A percentile compares a stretch with the other conserved stretches of the same genome.
Conservation (phyloP, 2,113 vertebrate species). For the Corythoichthys haematopterus region DNA sequence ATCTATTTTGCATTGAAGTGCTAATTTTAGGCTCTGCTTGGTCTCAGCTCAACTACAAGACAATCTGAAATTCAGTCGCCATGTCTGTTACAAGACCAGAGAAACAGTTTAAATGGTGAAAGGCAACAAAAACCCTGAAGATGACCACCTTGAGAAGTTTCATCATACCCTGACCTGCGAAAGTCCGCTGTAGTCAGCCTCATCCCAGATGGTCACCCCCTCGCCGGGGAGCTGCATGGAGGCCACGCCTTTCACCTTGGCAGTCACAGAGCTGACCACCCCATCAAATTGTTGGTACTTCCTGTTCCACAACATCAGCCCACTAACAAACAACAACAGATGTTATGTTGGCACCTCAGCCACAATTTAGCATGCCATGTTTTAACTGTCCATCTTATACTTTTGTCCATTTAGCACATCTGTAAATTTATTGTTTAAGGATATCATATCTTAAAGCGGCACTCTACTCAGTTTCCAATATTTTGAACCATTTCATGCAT, state of each 20-base stretch:
- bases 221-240: conserved; percentile 32
- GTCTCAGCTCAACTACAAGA: too few species aligned
- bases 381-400: too few species aligned
- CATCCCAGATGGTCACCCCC: conserved; percentile 67
- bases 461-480: too few species aligned
- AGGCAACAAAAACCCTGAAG: background rate
- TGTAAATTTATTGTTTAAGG: too few species aligned
- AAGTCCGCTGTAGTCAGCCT: conserved; percentile 65
- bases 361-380: background rate
- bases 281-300: conserved; percentile 69
- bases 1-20: too few species aligned
- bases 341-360: background rate
- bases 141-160: background rate
- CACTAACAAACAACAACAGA: conserved; percentile 30
- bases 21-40: too few species aligned
- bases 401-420: background rate
- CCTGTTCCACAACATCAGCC: conserved; percentile 56
- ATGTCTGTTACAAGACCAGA: too few species aligned
- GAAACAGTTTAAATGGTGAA: background rate
- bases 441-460: too few species aligned
- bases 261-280: conserved; percentile 69
- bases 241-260: conserved; percentile 73
- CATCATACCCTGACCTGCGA: conserved; percentile 51
- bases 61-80: too few species aligned
- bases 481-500: too few species aligned